phyloP scores from a whole-genome alignment of 2,797 vertebrate species.

The Manis javanica region DNA sequence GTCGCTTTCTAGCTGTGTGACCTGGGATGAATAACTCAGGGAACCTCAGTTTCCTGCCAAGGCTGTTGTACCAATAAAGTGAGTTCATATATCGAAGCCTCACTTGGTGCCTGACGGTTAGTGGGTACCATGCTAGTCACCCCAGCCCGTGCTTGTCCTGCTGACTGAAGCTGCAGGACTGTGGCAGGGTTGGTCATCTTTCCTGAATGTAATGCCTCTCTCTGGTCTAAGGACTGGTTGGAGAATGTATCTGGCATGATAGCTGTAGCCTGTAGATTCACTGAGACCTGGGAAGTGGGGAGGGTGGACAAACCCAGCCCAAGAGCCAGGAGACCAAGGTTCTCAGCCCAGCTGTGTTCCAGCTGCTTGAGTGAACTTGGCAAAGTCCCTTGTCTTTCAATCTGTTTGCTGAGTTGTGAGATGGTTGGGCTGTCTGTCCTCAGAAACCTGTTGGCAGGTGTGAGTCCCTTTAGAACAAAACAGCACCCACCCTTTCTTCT shows the following conservation, averaged over 20 bases:
- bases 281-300: not conserved
- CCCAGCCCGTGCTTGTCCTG: not conserved
- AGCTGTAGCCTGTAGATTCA: not conserved
- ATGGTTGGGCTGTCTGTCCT: not conserved
- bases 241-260: not conserved
- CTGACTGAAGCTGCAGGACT: not conserved
- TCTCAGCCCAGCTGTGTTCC: not conserved
- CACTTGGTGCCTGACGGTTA: fast-evolving
- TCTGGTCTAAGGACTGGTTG: not conserved
- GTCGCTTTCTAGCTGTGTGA: not conserved
- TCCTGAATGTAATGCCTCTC: not conserved
- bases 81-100: not conserved
- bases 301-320: not conserved
- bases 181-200: not conserved
- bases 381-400: conserved; percentile 14
- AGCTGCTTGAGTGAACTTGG: conserved; percentile 52
- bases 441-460: conserved; percentile 40
- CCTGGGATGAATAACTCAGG: not conserved
- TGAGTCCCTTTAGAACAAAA: conserved; percentile 30
- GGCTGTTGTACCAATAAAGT: not conserved
- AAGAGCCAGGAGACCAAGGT: not conserved
- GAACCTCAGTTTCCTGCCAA: not conserved
- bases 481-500: not conserved
- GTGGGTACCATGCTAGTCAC: not conserved
- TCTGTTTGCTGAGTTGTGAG: conserved; percentile 11